These are phyloP conservation scores for Cacatua alba DNA, from an alignment of 2,113 vertebrate species.

Conservation along the genomic window DNA sequence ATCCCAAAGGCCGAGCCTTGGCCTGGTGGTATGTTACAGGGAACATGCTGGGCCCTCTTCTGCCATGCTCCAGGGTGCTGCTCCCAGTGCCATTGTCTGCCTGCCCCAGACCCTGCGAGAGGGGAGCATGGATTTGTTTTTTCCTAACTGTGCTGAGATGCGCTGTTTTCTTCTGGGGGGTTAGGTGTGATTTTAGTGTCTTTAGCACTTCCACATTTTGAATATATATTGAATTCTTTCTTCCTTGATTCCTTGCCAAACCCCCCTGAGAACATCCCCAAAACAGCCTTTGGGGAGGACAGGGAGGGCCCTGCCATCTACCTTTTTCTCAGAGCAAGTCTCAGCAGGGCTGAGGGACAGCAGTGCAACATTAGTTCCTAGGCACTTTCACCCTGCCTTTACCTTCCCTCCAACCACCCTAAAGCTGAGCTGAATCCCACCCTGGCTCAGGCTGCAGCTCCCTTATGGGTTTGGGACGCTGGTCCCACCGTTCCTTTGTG, in stretches of 20 bases:
- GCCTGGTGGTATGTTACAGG: slow-evolving; percentile 24
- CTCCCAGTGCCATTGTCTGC: slow-evolving; percentile 1
- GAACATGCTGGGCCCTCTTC: background rate
- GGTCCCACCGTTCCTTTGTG: fast-evolving
- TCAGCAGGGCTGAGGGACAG: background rate
- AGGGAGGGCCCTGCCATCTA: background rate
- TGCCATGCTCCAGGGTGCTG: background rate
- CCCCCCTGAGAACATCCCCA: background rate
- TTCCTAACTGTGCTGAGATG: background rate
- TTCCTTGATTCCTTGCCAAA: background rate
- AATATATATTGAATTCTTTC: background rate
- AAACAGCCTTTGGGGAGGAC: background rate
- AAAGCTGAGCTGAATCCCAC: background rate
- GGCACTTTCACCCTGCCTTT: background rate
- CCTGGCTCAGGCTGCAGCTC: slow-evolving; percentile 30
- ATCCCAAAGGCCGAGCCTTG: background rate
- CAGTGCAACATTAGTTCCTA: background rate
- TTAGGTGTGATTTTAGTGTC: slow-evolving; percentile 4
- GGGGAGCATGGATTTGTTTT: background rate
- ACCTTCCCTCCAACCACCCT: background rate
- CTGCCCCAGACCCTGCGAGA: background rate
- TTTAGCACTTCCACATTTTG: slow-evolving; percentile 48
- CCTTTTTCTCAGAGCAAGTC: background rate
- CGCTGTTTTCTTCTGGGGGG: background rate
- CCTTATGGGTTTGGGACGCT: background rate